phyloP scores from a whole-genome alignment of 2,888 invertebrate genomes.

The Aphrophora alni region DNA sequence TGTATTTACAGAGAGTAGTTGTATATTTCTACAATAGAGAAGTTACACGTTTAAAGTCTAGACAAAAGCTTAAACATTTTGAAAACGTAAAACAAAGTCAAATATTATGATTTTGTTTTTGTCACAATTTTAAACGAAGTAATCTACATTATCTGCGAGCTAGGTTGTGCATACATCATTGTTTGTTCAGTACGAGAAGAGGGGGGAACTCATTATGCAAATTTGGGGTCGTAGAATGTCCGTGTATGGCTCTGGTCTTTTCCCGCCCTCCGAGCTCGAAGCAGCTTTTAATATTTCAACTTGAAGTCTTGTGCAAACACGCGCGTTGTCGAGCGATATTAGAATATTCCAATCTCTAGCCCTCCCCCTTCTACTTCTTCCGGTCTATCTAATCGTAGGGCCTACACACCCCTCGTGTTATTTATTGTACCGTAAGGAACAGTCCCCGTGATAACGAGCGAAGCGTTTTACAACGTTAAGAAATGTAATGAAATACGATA shows the following conservation, averaged over 20 bases:
- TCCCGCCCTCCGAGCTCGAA: constrained; percentile 34
- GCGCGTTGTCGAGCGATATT: constrained; percentile 50
- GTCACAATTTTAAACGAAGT: constrained; percentile 2
- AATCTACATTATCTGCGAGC: not conserved
- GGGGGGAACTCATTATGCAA: constrained; percentile 41
- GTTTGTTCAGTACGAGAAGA: not conserved
- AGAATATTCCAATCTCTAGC: constrained; percentile 53
- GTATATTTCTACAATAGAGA: not conserved
- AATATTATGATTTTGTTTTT: not conserved
- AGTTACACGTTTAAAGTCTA: not conserved
- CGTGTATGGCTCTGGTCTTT: constrained; percentile 24
- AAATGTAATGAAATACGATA: not conserved
- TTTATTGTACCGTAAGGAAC: not conserved
- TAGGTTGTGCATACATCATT: not conserved
- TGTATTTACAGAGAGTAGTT: not conserved
- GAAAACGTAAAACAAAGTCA: not conserved
- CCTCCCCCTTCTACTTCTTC: constrained; percentile 21
- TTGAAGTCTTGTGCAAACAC: constrained; percentile 53
- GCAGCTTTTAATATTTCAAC: constrained; percentile 53
- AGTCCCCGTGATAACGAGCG: constrained; percentile 10
- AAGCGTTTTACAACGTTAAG: not conserved
- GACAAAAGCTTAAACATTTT: not conserved
- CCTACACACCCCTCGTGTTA: constrained; percentile 4
- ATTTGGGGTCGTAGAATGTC: constrained; percentile 21
- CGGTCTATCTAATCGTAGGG: constrained; percentile 2